phyloP scores from a whole-genome alignment of 2,888 invertebrate species.

The Deilephila porcellus region DNA sequence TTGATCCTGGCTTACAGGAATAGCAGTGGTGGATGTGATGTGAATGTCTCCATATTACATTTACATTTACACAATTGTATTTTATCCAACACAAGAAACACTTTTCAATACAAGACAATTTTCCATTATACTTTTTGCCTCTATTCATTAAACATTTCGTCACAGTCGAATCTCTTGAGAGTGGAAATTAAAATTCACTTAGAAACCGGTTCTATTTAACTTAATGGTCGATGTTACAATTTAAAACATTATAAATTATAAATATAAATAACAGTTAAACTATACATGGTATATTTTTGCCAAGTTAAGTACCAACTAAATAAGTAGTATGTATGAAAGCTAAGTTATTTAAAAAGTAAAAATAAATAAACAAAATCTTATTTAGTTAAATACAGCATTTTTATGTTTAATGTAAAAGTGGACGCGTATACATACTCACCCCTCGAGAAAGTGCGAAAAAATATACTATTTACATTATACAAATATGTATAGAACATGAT shows the following conservation, averaged over 20 bases:
- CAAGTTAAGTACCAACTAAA: too few relatives aligned
- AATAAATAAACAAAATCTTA: too few relatives aligned
- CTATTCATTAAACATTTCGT: slow-evolving; percentile 15
- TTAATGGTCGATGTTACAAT: neutral
- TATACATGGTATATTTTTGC: too few relatives aligned
- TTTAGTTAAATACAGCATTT: too few relatives aligned
- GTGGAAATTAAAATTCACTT: neutral
- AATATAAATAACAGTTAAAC: neutral
- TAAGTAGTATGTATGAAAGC: too few relatives aligned
- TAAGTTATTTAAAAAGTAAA: too few relatives aligned
- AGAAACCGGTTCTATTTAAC: neutral
- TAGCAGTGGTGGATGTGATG: too few relatives aligned
- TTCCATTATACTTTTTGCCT: neutral
- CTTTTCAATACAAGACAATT: neutral
- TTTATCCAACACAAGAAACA: neutral
- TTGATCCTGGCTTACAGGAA: too few relatives aligned
- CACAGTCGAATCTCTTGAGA: neutral
- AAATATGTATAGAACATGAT: neutral
- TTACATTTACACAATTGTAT: neutral
- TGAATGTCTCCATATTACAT: too few relatives aligned
- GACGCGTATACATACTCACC: neutral
- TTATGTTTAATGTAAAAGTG: neutral
- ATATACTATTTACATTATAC: neutral
- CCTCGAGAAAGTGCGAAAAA: slow-evolving; percentile 1
- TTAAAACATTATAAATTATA: neutral